phyloP scores from a whole-genome alignment of 2,888 invertebrate genomes.

The Chymomyza amoena region DNA sequence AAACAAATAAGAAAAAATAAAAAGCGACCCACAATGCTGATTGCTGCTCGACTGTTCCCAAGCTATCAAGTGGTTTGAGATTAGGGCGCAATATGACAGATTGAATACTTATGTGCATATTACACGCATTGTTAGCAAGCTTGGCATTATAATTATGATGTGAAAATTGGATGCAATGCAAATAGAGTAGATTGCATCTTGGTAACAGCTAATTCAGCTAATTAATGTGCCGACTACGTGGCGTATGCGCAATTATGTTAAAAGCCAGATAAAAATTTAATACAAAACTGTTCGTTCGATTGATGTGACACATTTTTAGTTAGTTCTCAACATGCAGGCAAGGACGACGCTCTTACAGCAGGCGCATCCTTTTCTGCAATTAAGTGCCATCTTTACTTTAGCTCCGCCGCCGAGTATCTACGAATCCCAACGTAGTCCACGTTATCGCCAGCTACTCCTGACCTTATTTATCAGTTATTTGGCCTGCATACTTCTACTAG shows the following conservation, averaged over 20 bases:
- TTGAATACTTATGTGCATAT: neutral
- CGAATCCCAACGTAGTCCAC: too few species aligned
- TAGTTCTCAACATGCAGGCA: too few species aligned
- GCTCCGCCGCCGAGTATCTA: too few species aligned
- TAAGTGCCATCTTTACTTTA: too few species aligned
- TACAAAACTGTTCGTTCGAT: too few species aligned
- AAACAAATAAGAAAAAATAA: neutral
- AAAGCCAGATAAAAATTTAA: constrained; percentile 3
- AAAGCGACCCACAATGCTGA: constrained; percentile 35
- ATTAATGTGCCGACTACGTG: constrained; percentile 5
- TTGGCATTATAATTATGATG: constrained; percentile 16
- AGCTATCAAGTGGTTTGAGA: neutral
- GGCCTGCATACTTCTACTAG: neutral
- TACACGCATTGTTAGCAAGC: constrained; percentile 17
- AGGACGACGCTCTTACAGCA: too few species aligned
- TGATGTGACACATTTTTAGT: too few species aligned
- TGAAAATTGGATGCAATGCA: constrained; percentile 36
- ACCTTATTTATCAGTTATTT: neutral
- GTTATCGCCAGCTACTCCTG: too few species aligned
- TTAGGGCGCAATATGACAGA: neutral
- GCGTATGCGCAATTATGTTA: constrained; percentile 8
- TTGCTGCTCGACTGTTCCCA: constrained; percentile 15
- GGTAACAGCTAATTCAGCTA: constrained; percentile 6
- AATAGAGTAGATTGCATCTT: constrained; percentile 3
- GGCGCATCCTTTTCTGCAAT: too few species aligned